phyloP scores from a whole-genome alignment of 2,888 invertebrate species.

The Nemotelus nigrinus region DNA sequence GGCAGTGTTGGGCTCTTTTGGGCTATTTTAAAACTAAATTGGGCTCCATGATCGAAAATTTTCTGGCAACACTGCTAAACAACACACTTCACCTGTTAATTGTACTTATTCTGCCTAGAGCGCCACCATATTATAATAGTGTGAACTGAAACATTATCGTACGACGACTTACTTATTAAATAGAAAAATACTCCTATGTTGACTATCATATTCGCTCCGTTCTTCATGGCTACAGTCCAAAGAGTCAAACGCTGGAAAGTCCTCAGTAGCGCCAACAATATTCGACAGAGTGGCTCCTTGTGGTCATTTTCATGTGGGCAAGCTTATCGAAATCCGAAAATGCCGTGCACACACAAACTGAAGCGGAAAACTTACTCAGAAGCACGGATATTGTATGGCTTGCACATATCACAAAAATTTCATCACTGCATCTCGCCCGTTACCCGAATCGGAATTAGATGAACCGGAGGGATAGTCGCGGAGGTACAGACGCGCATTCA shows the following conservation, averaged over 20 bases:
- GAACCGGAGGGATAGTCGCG: background rate
- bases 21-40: too few species aligned
- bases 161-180: conserved; percentile 61
- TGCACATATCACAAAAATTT: conserved; percentile 30
- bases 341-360: background rate
- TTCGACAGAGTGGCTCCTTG: conserved; percentile 22
- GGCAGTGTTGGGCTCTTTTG: too few species aligned
- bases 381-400: conserved; percentile 20
- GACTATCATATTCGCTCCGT: conserved; percentile 61
- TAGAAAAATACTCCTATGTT: conserved; percentile 62
- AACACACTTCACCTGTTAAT: too few species aligned
- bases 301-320: conserved; percentile 18
- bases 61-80: too few species aligned
- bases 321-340: background rate
- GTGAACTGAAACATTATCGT: too few species aligned
- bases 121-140: too few species aligned
- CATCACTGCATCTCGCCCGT: conserved; percentile 29
- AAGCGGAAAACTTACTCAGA: conserved; percentile 15
- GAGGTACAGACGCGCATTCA: background rate
- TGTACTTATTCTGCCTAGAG: too few species aligned
- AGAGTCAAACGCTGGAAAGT: conserved; percentile 15
- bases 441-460: background rate
- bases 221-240: conserved; percentile 18
- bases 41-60: too few species aligned
- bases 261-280: conserved; percentile 19